Evolutionary conservation across 1,140 invertebrate genomes (phyloP), one percentile per base, ranked within the genome.

Genomic region (Helicoverpa armigera): DNA sequence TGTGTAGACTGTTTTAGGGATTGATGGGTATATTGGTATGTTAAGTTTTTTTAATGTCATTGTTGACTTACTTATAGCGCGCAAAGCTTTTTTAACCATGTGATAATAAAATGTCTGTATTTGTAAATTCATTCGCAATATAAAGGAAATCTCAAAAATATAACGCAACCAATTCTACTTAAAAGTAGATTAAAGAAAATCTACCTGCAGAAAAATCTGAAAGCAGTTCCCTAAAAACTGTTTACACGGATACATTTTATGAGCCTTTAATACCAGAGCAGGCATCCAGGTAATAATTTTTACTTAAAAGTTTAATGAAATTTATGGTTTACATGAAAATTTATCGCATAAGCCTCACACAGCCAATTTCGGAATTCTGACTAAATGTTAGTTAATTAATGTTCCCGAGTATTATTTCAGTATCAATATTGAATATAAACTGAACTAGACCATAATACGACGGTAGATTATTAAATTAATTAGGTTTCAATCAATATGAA

Each of bases 261-360:
- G 54, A 75, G 53, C 72, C 29, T 60, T 74, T 74, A 74, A 74
- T 31, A 65, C 23, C 60, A 29, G 23, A 76, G 48, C 16, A 76
- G 18, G 58, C 43, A 63, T 73, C 67, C 53, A 70, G 48, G 78
- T 60, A 61, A 80, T 80, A 72, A 80, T 80, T 80, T 80, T 72
- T 61, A 60, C 78, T 80, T 80, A 61, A 80, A 73, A 58, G 54
- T 63, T 80, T 60, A 73, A 72, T 73, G 43, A 80, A 73, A 73
- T 73, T 80, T 80, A 73, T 60, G 67, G 58, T 80, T 18, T 70
- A 72, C 54, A 70, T 58, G 76, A 70, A 58, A 80, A 80, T 80
- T 80, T 70, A 80, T 80, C 54, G 78, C 67, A 56, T 63, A 67
- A 65, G 50, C 48, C 63, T 67, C 65, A 60, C 51, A 9, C 53